phyloP scores from a whole-genome alignment of 2,797 vertebrate species.

The Girardinus metallicus region DNA sequence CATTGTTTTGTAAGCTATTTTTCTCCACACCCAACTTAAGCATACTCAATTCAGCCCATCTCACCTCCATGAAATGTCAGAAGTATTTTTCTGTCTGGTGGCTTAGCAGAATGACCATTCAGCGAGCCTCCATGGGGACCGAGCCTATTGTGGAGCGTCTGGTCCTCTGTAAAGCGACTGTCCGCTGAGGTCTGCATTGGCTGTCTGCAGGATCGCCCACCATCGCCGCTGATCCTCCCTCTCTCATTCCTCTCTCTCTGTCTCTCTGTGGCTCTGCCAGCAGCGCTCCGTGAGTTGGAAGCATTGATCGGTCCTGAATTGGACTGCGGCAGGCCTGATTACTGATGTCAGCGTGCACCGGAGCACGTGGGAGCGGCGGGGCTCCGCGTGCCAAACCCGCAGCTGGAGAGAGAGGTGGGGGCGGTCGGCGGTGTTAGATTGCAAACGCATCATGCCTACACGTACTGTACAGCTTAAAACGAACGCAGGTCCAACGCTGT shows the following conservation, averaged over 20 bases:
- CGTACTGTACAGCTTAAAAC: conserved; percentile 46
- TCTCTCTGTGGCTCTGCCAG: conserved; percentile 55
- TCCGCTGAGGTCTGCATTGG: conserved; percentile 51
- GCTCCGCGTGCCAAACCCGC: conserved; percentile 51
- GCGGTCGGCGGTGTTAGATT: conserved; percentile 56
- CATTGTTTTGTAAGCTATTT: conserved; percentile 34
- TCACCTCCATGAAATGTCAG: conserved; percentile 54
- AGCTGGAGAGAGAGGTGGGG: conserved; percentile 19
- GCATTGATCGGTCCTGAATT: conserved; percentile 80
- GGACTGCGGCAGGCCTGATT: conserved; percentile 78
- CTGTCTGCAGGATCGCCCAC: conserved; percentile 59
- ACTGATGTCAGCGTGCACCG: conserved; percentile 74
- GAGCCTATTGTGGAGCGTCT: conserved; percentile 49
- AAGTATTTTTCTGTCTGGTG: conserved; percentile 49
- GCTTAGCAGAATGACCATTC: conserved; percentile 60
- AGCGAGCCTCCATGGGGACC: conserved; percentile 15
- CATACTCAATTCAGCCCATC: conserved; percentile 47
- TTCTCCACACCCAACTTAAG: conserved; percentile 36
- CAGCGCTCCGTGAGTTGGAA: conserved; percentile 66
- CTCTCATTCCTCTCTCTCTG: conserved; percentile 48
- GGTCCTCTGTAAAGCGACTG: conserved; percentile 39
- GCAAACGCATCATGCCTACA: conserved; percentile 54
- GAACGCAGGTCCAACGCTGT: conserved; percentile 26
- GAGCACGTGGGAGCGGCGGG: conserved; percentile 68
- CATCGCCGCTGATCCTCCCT: conserved; percentile 32